Evolutionary conservation across 2,888 invertebrate species (phyloP).

Genomic region (Archips xylosteana): DNA sequence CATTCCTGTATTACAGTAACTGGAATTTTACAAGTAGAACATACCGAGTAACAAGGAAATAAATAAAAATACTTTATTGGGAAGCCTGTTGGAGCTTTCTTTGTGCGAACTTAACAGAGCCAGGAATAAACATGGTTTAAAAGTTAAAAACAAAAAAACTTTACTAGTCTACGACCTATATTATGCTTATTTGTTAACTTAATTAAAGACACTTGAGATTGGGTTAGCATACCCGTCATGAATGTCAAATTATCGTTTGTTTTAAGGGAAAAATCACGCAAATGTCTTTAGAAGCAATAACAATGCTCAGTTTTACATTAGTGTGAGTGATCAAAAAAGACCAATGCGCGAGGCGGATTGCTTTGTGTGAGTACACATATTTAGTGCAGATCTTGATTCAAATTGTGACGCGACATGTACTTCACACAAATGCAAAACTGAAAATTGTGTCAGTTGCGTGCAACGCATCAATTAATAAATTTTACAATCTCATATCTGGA

Average conservation of each 20-base stretch:
- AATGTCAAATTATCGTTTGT: constrained; percentile 12
- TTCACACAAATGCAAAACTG: neutral
- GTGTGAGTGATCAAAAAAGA: too few relatives aligned
- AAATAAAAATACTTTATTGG: constrained; percentile 33
- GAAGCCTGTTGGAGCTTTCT: constrained; percentile 7
- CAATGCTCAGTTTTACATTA: neutral
- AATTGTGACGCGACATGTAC: neutral
- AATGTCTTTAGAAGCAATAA: neutral
- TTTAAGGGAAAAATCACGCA: constrained; percentile 13
- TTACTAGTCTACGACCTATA: constrained; percentile 25
- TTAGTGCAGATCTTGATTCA: neutral
- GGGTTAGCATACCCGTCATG: constrained; percentile 41
- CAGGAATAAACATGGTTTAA: neutral
- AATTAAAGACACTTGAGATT: constrained; percentile 28
- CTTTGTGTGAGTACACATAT: neutral
- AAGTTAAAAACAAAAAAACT: neutral
- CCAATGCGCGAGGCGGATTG: too few relatives aligned
- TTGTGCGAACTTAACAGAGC: constrained; percentile 32
- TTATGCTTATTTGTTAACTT: constrained; percentile 32
- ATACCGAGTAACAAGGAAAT: constrained; percentile 42
- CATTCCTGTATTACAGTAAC: constrained; percentile 40
- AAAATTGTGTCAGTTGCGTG: too few relatives aligned
- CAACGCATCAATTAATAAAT: neutral
- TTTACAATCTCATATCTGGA: neutral
- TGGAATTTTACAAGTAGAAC: constrained; percentile 36